Conservation (phyloP, 2,888 invertebrate genomes). For the Leptopilina drosophilae region DNA sequence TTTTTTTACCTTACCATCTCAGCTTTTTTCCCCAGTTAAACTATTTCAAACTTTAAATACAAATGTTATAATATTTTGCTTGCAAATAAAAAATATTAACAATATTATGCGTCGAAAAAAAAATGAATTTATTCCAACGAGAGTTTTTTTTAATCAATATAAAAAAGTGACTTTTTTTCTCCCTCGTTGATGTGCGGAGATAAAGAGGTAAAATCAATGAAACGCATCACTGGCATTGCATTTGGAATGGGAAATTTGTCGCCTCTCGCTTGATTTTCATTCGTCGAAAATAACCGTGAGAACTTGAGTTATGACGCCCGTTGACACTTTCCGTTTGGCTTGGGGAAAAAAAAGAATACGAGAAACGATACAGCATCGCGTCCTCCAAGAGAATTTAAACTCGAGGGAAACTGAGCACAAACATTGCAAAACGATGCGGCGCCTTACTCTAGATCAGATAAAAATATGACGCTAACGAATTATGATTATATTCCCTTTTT, state of each 20-base stretch:
- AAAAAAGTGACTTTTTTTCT: not conserved
- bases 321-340: slow-evolving; percentile 30
- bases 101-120: too few relatives aligned
- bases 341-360: not conserved
- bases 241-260: slow-evolving; percentile 23
- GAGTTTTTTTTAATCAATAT: not conserved
- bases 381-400: slow-evolving; percentile 19
- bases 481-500: too few relatives aligned
- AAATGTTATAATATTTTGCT: too few relatives aligned
- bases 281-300: slow-evolving; percentile 35
- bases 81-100: too few relatives aligned
- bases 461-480: not conserved
- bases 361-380: slow-evolving; percentile 14
- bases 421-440: slow-evolving; percentile 28
- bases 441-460: too few relatives aligned
- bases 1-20: not conserved
- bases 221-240: slow-evolving; percentile 10
- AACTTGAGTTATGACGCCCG: slow-evolving; percentile 34
- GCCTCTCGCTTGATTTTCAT: slow-evolving; percentile 31
- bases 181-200: slow-evolving; percentile 4
- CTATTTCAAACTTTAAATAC: too few relatives aligned
- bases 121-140: not conserved
- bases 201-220: slow-evolving; percentile 20
- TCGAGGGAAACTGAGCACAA: slow-evolving; percentile 32
- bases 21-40: too few relatives aligned